Evolutionary conservation across 2,888 invertebrate genomes (phyloP).

Genomic region (Chelonus formosanus): DNA sequence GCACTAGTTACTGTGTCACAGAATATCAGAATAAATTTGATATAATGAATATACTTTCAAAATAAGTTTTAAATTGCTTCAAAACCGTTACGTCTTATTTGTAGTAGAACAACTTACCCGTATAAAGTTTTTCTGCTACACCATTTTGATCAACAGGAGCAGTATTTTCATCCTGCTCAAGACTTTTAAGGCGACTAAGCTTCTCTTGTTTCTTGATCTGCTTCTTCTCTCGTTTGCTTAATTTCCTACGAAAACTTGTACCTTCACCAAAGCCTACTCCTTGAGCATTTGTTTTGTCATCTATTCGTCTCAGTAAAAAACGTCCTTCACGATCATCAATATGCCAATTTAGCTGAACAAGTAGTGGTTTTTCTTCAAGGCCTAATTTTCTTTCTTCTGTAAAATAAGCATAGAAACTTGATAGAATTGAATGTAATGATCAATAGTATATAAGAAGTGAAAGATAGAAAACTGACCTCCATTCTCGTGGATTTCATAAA

Average conservation of each 20-base stretch:
- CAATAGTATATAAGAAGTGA: background rate
- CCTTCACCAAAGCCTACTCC: conserved; percentile 77
- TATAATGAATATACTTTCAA: too few species aligned
- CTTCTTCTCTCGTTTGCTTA: conserved; percentile 97
- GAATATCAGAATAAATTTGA: too few species aligned
- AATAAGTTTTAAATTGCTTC: too few species aligned
- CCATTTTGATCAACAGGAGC: conserved; percentile 75
- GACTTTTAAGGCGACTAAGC: conserved; percentile 79
- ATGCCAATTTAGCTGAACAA: conserved; percentile 99
- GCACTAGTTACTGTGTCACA: too few species aligned
- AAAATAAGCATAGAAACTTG: conserved; percentile 23
- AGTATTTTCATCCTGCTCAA: conserved; percentile 67
- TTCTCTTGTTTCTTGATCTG: conserved; percentile 96
- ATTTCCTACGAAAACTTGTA: conserved; percentile 88
- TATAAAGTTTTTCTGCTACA: conserved; percentile 91
- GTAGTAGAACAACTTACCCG: conserved; percentile 68
- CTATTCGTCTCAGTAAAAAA: conserved; percentile 90
- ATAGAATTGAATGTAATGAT: conserved; percentile 3
- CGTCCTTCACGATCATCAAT: conserved; percentile 98
- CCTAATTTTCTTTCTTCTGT: conserved; percentile 88
- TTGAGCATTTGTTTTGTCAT: conserved; percentile 79
- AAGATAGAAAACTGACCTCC: conserved; percentile 67
- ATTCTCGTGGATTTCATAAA: conserved; percentile 79
- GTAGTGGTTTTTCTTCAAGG: conserved; percentile 91
- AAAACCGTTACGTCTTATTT: too few species aligned